These are phyloP conservation scores for Mythimna impura DNA, from an alignment of 2,888 invertebrate species.

Conservation along the genomic window DNA sequence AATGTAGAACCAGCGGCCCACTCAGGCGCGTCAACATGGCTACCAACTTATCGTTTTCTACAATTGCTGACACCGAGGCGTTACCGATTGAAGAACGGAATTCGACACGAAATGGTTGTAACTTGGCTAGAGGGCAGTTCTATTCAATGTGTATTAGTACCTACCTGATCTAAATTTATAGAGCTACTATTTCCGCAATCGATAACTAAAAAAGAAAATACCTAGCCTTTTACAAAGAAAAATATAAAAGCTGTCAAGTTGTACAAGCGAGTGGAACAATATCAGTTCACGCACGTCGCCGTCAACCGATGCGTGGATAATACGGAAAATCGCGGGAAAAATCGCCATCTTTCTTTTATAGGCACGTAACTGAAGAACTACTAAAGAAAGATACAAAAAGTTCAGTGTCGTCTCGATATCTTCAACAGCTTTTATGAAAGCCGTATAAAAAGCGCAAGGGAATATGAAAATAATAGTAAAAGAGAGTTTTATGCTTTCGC, in stretches of 20 bases:
- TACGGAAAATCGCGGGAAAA: slow-evolving; percentile 50
- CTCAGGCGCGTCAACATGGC: no score
- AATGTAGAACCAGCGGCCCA: no score
- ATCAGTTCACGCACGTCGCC: slow-evolving; percentile 56
- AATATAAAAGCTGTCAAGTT: slow-evolving; percentile 43
- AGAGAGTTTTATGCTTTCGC: slow-evolving; percentile 59
- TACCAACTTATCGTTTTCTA: no score
- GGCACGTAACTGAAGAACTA: slow-evolving; percentile 49
- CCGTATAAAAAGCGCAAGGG: slow-evolving; percentile 52
- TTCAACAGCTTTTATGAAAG: slow-evolving; percentile 51
- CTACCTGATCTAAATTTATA: slow-evolving; percentile 1
- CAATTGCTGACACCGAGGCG: no score
- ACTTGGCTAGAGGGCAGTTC: no score
- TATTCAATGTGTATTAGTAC: neutral
- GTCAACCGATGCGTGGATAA: slow-evolving; percentile 57
- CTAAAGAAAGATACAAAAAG: slow-evolving; percentile 47
- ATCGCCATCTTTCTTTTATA: slow-evolving; percentile 55
- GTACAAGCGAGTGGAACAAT: slow-evolving; percentile 55
- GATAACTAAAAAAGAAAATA: slow-evolving; percentile 23
- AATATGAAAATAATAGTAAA: slow-evolving; percentile 59
- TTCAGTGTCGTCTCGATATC: slow-evolving; percentile 43
- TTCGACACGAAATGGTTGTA: no score
- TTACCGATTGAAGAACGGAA: no score
- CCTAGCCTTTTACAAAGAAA: slow-evolving; percentile 28
- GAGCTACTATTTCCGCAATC: slow-evolving; percentile 21